Percentiles rank a stretch among this genome's conserved stretches.
These are phyloP conservation scores for Mormyrops attenuatus DNA, from an alignment of 2,797 vertebrate species.

Conservation along the genomic window DNA sequence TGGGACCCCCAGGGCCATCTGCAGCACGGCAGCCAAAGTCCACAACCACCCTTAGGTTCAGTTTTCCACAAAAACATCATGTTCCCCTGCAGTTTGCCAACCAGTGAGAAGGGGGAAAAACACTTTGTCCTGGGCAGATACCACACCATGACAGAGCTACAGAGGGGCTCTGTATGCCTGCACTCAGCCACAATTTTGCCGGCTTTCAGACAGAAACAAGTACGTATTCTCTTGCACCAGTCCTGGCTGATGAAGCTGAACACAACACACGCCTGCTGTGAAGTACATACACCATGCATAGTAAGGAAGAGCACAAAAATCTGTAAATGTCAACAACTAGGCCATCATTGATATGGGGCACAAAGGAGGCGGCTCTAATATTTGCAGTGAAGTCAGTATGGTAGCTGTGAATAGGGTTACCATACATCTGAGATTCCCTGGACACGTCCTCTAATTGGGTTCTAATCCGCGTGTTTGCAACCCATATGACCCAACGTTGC, in stretches of 20 bases:
- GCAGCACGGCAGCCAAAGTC: constrained; percentile 12
- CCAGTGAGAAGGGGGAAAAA: constrained; percentile 16
- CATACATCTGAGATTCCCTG: neutral
- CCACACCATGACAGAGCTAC: neutral
- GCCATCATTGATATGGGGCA: neutral
- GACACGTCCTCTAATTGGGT: neutral
- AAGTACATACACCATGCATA: neutral
- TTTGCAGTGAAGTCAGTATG: neutral
- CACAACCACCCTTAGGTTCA: constrained; percentile 16
- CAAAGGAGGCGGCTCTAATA: neutral
- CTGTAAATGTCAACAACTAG: neutral
- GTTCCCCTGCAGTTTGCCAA: constrained; percentile 13
- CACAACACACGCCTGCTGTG: neutral
- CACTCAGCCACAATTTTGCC: neutral
- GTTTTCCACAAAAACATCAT: constrained; percentile 23
- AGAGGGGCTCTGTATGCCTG: neutral
- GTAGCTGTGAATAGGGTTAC: neutral
- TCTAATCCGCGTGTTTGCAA: neutral
- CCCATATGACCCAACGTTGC: neutral
- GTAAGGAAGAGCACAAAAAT: neutral
- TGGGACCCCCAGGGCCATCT: neutral
- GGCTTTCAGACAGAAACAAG: neutral
- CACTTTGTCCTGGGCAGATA: constrained; percentile 8
- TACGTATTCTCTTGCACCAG: neutral
- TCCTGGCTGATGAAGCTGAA: neutral